Base-by-base conservation (phyloP, 2,888 invertebrate genomes). In the Conchocele bisecta region DNA sequence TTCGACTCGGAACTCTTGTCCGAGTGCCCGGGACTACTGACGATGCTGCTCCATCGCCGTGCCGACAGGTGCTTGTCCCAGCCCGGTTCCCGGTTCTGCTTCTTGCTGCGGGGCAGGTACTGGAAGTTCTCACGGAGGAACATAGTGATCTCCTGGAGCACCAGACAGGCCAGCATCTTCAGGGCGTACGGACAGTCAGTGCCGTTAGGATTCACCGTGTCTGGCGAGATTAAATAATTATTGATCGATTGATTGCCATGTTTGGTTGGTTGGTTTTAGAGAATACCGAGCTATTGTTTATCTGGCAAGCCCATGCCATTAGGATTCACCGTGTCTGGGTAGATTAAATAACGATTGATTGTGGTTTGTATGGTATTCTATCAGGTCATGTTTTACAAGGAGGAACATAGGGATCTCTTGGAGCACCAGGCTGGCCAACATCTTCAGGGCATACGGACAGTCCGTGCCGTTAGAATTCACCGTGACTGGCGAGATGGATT, bases 81-180 rank as follows among this genome's bases (percentile, higher is more conserved):
- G 61, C 85, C 71, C 42, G 86, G 79, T 20, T 79, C 76, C 82
- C 90, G 80, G 79, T 90, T 71, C 83, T 91, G 77, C 74, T 88
- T 83, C 73, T 89, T 85, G 31, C 84, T 79, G 72, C 91, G 88
- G 13, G 93, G 93, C 46, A 94, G 89, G 70, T 92, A 91, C 89
- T 97, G 97, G 91, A 98, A 99, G 0, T 98, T 97, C 92, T 99
- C 99, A 17, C 99, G 93, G 58, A 99, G 93, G 91, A 99, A 99
- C 0, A 98, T 94, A 0, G 99, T 99, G 65, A 99, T 97, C 93
- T 99, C 99, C 88, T 96, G 94, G n/a, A 99, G 93, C 22, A 99
- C 93, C 63, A 97, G 95, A 89, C 98, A 98, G 2, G 98, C 98
- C 48, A 99, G 94, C 82, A 99, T 93, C 87, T 98, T 95, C 54